phyloP scores from a whole-genome alignment of 2,113 vertebrate genomes.

The Festucalex cinctus region DNA sequence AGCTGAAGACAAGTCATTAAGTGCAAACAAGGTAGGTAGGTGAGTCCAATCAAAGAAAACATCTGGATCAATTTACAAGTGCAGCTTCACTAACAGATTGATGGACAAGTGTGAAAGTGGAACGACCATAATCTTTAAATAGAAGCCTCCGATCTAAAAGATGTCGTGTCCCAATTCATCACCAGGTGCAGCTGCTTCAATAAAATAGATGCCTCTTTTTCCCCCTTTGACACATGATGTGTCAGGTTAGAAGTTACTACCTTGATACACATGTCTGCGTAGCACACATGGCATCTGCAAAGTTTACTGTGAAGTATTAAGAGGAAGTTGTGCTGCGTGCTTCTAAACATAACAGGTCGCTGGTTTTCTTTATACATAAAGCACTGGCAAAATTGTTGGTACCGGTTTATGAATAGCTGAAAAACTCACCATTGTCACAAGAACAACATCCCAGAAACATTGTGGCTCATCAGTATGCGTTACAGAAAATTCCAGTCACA shows the following conservation, averaged over 20 bases:
- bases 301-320: no score
- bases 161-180: not conserved
- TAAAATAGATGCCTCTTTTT: not conserved
- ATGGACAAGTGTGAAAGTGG: constrained; percentile 2
- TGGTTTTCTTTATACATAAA: no score
- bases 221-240: not conserved
- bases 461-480: no score
- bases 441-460: no score
- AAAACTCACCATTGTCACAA: no score
- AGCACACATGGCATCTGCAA: no score
- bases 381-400: no score
- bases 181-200: constrained; percentile 1
- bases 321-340: no score
- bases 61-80: constrained; percentile 54
- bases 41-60: constrained; percentile 58
- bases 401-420: no score
- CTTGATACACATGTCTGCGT: not conserved
- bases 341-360: no score
- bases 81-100: constrained; percentile 28
- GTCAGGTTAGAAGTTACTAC: not conserved
- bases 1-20: constrained; percentile 50
- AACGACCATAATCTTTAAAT: not conserved
- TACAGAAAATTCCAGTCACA: no score
- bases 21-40: constrained; percentile 50
- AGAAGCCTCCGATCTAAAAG: not conserved